Evolutionary conservation across 30 jellyfish, hydroid and myxozoan genomes (phyloP), one percentile per base, ranked within the genome.

Genomic region (Hydra vulgaris): DNA sequence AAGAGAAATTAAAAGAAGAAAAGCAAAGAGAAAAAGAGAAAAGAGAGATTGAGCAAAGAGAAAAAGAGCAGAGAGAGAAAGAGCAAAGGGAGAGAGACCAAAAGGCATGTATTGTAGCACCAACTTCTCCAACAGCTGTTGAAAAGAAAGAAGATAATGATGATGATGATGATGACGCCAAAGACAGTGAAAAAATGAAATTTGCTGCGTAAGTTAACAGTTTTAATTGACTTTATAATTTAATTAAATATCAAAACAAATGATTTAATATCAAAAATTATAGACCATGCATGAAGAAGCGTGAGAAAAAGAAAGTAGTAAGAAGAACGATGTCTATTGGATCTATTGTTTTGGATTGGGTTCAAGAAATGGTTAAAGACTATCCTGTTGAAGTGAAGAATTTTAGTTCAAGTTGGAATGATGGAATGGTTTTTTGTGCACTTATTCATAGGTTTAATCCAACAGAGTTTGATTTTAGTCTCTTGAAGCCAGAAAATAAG

Each of bases 341-440:
- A 19, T 27, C 82, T 17, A 90, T 90, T 73, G 97, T 90, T n/a
- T 88, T 90, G 18, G 97, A 90, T 69, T 90, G 97, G 97, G 94
- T 94, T 86, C 94, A 82, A 66, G 97, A 90, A 86, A 90, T 90
- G 97, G 90, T 90, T 0, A 82, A 81, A 79, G 97, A 90, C 77
- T 90, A 90, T 72, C 96, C 92, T 12, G 80, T 90, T 16, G 86
- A 81, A 66, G 86, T 90, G n/a, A 86, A 25, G 67, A 90, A 90
- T 67, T 90, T 90, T 82, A 85, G 95, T 71, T 85, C 88, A 17
- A 90, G 97, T 55, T 90, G 97, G 97, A 86, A 84, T 79, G 82
- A 74, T 82, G 97, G 97, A 24, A 81, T 90, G 78, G 97, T 92
- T 15, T 90, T 90, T 81, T 86, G 96, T 83, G 97, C 97, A 5